These are phyloP conservation scores for Heptranchias perlo DNA, from an alignment of 2,113 vertebrate genomes.

Conservation along the genomic window DNA sequence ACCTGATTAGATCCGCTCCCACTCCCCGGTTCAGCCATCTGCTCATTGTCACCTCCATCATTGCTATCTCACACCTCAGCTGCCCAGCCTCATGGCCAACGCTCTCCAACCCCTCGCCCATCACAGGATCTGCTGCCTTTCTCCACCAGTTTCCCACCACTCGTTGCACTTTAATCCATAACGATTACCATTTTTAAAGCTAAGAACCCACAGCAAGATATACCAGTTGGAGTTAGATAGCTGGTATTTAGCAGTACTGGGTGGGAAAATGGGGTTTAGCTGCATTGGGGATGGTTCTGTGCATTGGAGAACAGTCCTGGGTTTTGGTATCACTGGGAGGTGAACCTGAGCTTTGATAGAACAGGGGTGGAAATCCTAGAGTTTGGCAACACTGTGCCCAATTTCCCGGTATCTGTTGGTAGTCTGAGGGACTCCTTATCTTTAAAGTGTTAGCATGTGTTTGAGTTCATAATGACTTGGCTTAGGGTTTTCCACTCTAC, in stretches of 20 bases:
- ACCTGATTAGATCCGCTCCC: neutral
- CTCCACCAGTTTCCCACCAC: neutral
- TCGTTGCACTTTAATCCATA: neutral
- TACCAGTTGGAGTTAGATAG: neutral
- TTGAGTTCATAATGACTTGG: too few relatives aligned
- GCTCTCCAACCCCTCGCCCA: neutral
- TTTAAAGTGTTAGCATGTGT: too few relatives aligned
- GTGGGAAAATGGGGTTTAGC: neutral
- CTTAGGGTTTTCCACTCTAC: neutral
- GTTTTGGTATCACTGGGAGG: neutral
- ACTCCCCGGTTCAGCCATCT: neutral
- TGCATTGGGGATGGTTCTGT: neutral
- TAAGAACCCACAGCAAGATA: neutral
- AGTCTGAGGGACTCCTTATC: too few relatives aligned
- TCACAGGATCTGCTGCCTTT: neutral
- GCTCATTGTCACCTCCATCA: neutral
- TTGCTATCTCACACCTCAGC: neutral
- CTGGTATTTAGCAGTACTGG: neutral
- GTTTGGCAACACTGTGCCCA: neutral
- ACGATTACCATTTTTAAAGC: neutral
- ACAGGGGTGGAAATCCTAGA: neutral
- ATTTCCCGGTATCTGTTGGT: neutral
- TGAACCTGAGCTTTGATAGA: neutral
- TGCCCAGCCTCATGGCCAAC: neutral
- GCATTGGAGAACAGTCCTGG: neutral